Conservation (phyloP, 2,797 vertebrate genomes). For the Lepus townsendii region DNA sequence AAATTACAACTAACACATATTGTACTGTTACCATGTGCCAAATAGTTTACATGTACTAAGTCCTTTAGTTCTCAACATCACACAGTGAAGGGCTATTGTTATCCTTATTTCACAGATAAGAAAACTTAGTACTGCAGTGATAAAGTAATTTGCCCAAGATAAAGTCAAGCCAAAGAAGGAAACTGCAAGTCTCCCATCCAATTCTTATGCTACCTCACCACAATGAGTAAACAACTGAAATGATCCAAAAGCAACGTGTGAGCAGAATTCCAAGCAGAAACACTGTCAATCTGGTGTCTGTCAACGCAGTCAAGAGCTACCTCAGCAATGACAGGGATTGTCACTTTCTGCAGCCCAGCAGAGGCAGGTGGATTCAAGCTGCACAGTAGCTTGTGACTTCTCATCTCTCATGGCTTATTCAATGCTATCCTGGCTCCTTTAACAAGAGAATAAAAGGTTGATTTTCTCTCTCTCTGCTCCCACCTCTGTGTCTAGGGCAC, state of each 20-base stretch:
- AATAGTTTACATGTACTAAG: not conserved
- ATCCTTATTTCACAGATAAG: not conserved
- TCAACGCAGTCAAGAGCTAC: rapidly evolving
- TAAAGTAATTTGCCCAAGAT: not conserved
- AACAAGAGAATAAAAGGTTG: not conserved
- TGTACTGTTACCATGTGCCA: not conserved
- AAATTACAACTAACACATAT: not conserved
- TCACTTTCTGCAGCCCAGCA: not conserved
- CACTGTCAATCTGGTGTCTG: not conserved
- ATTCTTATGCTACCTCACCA: not conserved
- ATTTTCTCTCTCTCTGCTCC: not conserved
- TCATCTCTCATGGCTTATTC: not conserved
- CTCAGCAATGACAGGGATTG: rapidly evolving
- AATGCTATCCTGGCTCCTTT: not conserved
- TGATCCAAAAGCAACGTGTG: not conserved
- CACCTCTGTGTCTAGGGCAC: not conserved
- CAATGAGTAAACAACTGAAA: not conserved
- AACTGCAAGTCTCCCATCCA: not conserved
- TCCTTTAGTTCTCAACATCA: not conserved
- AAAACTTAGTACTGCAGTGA: not conserved
- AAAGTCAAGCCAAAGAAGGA: not conserved
- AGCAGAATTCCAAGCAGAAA: not conserved
- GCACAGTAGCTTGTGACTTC: not conserved
- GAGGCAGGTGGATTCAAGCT: rapidly evolving
- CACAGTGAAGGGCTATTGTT: not conserved